Evolutionary conservation across 2,888 invertebrate genomes (phyloP).

Genomic region (Heterodera filipjevi): DNA sequence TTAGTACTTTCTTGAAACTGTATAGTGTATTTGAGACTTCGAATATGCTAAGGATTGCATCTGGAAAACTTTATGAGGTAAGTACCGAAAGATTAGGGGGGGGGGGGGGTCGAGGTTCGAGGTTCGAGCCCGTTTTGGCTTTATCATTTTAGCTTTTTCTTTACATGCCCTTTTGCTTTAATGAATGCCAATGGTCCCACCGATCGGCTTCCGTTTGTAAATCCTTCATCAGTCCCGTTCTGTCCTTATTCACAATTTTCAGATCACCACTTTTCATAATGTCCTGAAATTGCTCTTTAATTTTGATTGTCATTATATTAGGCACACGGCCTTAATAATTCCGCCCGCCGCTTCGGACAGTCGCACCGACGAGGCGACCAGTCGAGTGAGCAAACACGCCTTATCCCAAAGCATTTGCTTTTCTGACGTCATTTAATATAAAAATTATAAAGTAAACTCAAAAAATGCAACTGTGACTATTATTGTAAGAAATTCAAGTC

Average conservation of each 20-base stretch:
- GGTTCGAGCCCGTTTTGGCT: no score
- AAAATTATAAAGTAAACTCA: no score
- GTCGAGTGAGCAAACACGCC: conserved; percentile 64
- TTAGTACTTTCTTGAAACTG: no score
- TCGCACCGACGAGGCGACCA: conserved; percentile 68
- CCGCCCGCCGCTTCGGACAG: conserved; percentile 67
- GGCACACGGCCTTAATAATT: conserved; percentile 68
- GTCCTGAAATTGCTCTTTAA: conserved; percentile 41
- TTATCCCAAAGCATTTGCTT: conserved; percentile 48
- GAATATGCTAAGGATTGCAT: no score
- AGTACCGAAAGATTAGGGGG: no score
- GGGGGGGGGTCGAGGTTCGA: no score
- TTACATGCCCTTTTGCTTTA: not conserved
- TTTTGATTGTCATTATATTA: not conserved
- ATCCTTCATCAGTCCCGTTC: conserved; percentile 75
- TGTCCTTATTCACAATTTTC: conserved; percentile 71
- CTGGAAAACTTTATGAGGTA: no score
- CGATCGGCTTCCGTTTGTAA: conserved; percentile 97
- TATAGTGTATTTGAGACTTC: no score
- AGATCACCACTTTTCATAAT: conserved; percentile 62
- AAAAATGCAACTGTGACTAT: not conserved
- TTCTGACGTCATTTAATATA: not conserved
- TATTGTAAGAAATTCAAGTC: no score
- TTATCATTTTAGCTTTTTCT: no score
- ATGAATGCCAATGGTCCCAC: conserved; percentile 76